Conservation (phyloP, 2,797 vertebrate species). For the Pipistrellus pipistrellus region DNA sequence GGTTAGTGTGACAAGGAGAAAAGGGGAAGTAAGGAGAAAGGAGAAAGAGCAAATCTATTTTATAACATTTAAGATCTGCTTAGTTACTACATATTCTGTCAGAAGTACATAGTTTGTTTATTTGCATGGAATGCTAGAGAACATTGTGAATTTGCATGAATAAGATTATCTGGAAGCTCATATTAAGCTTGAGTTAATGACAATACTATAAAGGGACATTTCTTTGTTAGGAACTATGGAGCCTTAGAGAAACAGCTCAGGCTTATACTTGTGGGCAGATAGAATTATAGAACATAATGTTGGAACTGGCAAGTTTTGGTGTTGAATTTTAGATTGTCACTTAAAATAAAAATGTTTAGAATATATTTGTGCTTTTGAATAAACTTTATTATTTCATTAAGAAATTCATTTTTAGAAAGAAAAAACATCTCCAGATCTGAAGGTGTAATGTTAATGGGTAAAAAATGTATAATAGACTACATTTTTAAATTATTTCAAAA, state of each 20-base stretch:
- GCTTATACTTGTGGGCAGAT: neutral
- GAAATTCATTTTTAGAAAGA: neutral
- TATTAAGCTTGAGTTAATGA: neutral
- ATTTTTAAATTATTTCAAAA: slow-evolving; percentile 24
- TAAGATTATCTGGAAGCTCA: neutral
- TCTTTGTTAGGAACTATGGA: neutral
- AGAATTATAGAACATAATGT: neutral
- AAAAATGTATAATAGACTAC: neutral
- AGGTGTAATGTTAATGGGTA: neutral
- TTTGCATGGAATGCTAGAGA: neutral
- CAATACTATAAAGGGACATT: neutral
- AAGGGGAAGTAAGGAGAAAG: rapidly evolving
- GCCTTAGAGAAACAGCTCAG: neutral
- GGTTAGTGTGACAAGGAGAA: neutral
- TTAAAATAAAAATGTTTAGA: slow-evolving; percentile 36
- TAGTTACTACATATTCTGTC: neutral
- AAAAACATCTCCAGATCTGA: neutral
- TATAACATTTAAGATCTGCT: neutral
- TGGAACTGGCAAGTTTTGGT: neutral
- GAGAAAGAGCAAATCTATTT: neutral
- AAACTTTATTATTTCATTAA: neutral
- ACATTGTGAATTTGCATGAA: neutral
- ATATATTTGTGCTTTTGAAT: slow-evolving; percentile 1
- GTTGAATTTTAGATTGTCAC: neutral
- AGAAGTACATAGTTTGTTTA: neutral